Evolutionary conservation across 2,888 invertebrate genomes (phyloP).

Genomic region (Mesorhabditis spiculigera): DNA sequence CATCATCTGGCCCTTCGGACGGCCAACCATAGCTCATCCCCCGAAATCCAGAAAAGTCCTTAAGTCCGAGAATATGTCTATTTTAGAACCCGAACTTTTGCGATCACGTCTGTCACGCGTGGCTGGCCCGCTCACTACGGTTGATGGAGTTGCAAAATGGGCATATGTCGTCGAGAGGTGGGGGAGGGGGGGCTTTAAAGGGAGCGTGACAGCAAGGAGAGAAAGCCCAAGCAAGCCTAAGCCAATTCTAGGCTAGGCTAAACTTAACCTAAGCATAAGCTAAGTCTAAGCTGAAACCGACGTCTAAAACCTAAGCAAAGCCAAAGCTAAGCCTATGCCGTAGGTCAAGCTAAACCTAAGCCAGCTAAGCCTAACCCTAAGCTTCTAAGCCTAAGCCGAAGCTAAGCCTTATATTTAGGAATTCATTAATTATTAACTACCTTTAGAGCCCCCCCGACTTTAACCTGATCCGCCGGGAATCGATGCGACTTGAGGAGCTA

Average conservation of each 20-base stretch:
- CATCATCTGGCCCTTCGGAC: too few species aligned
- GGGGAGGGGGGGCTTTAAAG: too few species aligned
- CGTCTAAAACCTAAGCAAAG: too few species aligned
- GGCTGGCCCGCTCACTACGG: slow-evolving; percentile 20
- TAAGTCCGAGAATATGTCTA: neutral
- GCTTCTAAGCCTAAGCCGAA: too few species aligned
- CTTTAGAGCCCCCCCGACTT: slow-evolving; percentile 19
- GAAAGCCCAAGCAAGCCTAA: too few species aligned
- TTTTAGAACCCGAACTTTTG: slow-evolving; percentile 36
- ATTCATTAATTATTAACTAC: neutral
- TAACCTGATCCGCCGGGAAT: slow-evolving; percentile 16
- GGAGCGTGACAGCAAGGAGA: too few species aligned
- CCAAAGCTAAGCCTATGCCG: too few species aligned
- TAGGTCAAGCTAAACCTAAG: too few species aligned
- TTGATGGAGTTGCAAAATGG: slow-evolving; percentile 13
- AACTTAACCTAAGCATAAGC: too few species aligned
- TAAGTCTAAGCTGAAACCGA: too few species aligned
- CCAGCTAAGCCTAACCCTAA: too few species aligned
- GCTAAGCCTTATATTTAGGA: neutral
- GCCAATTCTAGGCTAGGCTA: too few species aligned
- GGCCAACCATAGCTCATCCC: neutral
- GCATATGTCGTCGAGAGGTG: neutral
- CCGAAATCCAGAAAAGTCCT: neutral
- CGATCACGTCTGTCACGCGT: slow-evolving; percentile 43
- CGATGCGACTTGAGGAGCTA: slow-evolving; percentile 17